phyloP scores from a whole-genome alignment of 2,113 vertebrate genomes.

The Anthoscopus minutus region DNA sequence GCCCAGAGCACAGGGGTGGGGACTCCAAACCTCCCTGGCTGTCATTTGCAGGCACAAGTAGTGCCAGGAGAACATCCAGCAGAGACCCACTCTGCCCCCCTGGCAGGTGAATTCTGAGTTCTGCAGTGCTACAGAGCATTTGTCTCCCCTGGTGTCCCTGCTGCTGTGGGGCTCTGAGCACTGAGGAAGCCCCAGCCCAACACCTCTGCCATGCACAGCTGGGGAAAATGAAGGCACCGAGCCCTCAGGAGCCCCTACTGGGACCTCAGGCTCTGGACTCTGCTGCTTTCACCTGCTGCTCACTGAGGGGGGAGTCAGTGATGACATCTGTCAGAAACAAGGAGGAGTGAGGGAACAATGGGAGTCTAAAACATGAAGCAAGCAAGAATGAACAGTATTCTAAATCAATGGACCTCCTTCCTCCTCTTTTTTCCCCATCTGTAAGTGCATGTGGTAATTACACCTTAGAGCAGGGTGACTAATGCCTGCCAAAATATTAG shows the following conservation, averaged over 20 bases:
- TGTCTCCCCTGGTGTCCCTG: background rate
- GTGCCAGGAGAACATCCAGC: accelerated
- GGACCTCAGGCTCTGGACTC: background rate
- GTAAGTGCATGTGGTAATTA: background rate
- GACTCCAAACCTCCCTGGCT: background rate
- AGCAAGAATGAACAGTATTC: background rate
- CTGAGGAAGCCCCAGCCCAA: accelerated
- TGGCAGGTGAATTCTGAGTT: accelerated
- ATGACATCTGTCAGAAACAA: background rate
- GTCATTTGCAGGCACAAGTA: background rate
- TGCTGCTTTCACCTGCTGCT: background rate
- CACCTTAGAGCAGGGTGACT: background rate
- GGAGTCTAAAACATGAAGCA: background rate
- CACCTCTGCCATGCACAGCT: accelerated
- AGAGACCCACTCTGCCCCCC: background rate
- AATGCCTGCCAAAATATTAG: slow-evolving; percentile 14
- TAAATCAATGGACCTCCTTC: background rate
- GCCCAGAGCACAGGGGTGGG: background rate
- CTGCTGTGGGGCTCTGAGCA: background rate
- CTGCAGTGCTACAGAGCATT: background rate
- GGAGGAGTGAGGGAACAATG: background rate
- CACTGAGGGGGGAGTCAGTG: background rate
- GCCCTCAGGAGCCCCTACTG: accelerated
- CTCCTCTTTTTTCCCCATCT: background rate
- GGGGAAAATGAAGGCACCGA: background rate